phyloP scores from a whole-genome alignment of 2,113 vertebrate species.

The Galemys pyrenaicus region DNA sequence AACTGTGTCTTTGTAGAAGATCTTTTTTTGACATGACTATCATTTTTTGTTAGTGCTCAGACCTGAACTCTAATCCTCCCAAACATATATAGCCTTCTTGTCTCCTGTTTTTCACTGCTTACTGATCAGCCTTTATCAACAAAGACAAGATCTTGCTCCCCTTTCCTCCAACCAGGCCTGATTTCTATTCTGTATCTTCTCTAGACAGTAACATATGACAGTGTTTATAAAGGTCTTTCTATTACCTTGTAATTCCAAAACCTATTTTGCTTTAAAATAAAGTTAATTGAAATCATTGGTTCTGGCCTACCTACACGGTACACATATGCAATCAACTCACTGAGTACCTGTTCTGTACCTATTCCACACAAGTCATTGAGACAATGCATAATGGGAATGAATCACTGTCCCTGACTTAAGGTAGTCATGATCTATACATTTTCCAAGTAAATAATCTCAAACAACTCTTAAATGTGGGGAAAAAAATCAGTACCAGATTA shows the following conservation, averaged over 20 bases:
- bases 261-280: neutral
- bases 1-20: slow-evolving; percentile 51
- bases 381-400: neutral
- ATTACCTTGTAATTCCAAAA: neutral
- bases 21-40: slow-evolving; percentile 18
- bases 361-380: neutral
- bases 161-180: neutral
- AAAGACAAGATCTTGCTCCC: neutral
- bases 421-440: neutral
- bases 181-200: neutral
- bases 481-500: slow-evolving; percentile 28
- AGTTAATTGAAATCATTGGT: neutral
- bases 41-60: neutral
- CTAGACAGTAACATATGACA: neutral
- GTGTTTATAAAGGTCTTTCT: neutral
- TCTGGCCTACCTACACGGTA: neutral
- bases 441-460: neutral
- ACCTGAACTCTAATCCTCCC: slow-evolving; percentile 5
- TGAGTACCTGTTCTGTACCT: neutral
- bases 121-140: neutral
- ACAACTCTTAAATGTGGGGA: neutral
- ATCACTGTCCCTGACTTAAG: neutral
- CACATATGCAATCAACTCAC: neutral
- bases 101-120: slow-evolving; percentile 29
- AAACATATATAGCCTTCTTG: neutral